phyloP scores from a whole-genome alignment of 2,113 vertebrate species.

The Rhodinocichla rosea region DNA sequence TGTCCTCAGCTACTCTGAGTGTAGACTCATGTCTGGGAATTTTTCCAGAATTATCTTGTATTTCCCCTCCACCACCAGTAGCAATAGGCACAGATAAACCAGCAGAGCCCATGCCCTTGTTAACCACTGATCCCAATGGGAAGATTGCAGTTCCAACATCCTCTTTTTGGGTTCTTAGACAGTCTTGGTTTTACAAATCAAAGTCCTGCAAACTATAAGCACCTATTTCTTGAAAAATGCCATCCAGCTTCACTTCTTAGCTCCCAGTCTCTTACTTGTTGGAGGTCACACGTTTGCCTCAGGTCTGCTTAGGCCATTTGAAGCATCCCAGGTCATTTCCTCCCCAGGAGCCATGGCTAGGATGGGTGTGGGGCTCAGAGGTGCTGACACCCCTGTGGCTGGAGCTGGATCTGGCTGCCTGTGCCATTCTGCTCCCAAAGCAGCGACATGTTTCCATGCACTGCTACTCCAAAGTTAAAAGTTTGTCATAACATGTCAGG shows the following conservation, averaged over 20 bases:
- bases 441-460: background rate
- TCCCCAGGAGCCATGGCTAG: rapidly evolving
- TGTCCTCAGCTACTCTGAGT: background rate
- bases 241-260: background rate
- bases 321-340: background rate
- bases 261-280: background rate
- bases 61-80: background rate
- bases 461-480: background rate
- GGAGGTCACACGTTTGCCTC: background rate
- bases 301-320: background rate
- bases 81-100: background rate
- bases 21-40: background rate
- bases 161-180: background rate
- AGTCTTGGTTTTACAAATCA: too few species aligned
- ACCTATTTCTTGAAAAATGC: background rate
- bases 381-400: background rate
- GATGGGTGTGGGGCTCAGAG: background rate
- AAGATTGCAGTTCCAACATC: background rate
- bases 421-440: background rate
- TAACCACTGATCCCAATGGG: background rate
- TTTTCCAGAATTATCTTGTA: background rate
- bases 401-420: background rate
- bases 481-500: constrained; percentile 17
- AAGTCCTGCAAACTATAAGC: background rate
- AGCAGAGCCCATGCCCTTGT: rapidly evolving